These are phyloP conservation scores for Emys orbicularis DNA, from an alignment of 2,797 vertebrate species.

Conservation along the genomic window DNA sequence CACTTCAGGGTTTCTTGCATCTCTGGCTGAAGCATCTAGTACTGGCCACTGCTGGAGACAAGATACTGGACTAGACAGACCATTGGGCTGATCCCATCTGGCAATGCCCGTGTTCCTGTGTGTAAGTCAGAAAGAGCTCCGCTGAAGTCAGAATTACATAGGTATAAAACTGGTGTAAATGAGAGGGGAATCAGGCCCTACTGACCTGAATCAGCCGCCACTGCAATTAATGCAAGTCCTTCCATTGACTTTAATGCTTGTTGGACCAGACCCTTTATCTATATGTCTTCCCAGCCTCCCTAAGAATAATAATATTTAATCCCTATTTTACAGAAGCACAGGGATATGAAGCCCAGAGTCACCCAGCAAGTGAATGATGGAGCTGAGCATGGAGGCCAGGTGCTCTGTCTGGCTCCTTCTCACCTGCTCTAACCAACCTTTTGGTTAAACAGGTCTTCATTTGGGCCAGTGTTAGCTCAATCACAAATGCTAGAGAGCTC, in stretches of 20 bases:
- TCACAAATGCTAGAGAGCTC: neutral
- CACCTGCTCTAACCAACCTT: neutral
- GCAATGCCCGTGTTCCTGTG: neutral
- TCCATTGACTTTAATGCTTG: neutral
- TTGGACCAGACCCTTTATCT: neutral
- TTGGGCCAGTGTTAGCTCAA: neutral
- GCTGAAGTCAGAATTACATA: neutral
- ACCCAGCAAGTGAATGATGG: neutral
- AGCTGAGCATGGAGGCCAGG: neutral
- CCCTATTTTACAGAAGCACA: neutral
- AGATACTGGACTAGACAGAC: neutral
- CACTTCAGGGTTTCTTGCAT: neutral
- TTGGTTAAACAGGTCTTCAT: neutral
- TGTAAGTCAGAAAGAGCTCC: neutral
- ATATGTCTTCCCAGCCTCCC: neutral
- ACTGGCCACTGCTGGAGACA: neutral
- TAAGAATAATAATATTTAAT: neutral
- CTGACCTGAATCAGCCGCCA: neutral
- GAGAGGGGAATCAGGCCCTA: neutral
- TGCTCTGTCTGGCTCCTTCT: neutral
- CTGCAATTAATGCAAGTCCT: too few relatives aligned
- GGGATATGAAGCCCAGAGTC: neutral
- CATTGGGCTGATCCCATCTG: neutral
- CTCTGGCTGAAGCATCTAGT: neutral
- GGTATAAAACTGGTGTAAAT: neutral